These are phyloP conservation scores for Drosophila infuscata DNA, from an alignment of 2,888 invertebrate genomes.

Conservation along the genomic window DNA sequence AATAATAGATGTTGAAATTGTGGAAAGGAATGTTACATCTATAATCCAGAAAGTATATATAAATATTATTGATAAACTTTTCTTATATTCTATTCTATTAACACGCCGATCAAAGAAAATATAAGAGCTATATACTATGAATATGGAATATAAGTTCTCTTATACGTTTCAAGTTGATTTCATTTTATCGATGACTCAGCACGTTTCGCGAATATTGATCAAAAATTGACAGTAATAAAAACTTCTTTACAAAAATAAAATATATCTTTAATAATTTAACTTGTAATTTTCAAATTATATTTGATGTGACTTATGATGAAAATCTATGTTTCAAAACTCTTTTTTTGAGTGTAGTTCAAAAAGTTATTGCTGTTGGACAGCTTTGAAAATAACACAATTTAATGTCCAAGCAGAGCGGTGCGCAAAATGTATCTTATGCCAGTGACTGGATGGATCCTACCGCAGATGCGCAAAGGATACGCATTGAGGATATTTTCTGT, in stretches of 20 bases:
- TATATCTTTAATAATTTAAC: background rate
- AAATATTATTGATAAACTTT: background rate
- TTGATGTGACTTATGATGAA: background rate
- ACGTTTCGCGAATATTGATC: background rate
- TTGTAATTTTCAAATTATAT: background rate
- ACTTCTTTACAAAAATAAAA: background rate
- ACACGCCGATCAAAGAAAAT: background rate
- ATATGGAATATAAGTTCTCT: background rate
- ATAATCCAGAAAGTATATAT: background rate
- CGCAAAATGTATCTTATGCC: constrained; percentile 63
- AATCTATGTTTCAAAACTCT: background rate
- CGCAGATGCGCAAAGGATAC: constrained; percentile 58
- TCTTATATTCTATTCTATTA: background rate
- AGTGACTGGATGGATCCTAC: constrained; percentile 13
- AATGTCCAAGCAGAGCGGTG: constrained; percentile 51
- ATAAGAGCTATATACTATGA: too few species aligned
- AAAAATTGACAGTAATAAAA: background rate
- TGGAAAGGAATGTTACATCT: background rate
- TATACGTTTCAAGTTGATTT: background rate
- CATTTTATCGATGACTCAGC: background rate
- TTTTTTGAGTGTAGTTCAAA: constrained; percentile 19
- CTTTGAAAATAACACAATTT: constrained; percentile 69
- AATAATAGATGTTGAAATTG: background rate
- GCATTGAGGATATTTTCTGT: constrained; percentile 39
- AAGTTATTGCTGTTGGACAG: constrained; percentile 26